These are phyloP conservation scores for Cephus pygmeus DNA, from an alignment of 2,888 invertebrate genomes.

Conservation along the genomic window DNA sequence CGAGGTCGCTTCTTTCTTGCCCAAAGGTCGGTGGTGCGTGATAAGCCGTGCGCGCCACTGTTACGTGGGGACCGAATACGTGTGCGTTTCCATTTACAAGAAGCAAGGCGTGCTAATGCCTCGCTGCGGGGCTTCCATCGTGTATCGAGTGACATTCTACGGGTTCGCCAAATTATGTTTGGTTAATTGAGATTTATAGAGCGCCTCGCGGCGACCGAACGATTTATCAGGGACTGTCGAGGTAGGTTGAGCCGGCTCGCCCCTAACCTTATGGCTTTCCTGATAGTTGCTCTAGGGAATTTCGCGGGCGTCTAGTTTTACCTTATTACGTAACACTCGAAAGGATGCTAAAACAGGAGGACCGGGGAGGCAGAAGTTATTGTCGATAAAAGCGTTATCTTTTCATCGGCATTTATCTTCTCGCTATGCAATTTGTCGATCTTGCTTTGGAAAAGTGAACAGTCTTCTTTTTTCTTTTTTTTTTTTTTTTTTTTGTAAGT, in stretches of 20 bases:
- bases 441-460: no score
- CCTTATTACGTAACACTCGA: not conserved
- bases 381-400: not conserved
- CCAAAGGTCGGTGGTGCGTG: not conserved
- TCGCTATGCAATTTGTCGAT: no score
- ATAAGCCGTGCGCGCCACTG: not conserved
- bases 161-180: conserved; percentile 56
- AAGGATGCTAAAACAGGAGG: not conserved
- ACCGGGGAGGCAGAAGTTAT: not conserved
- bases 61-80: not conserved
- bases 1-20: not conserved
- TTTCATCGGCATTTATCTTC: no score
- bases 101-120: conserved; percentile 38
- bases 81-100: conserved; percentile 1
- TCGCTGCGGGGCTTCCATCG: conserved; percentile 51
- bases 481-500: no score
- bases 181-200: conserved; percentile 43
- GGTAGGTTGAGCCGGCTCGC: not conserved
- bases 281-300: not conserved
- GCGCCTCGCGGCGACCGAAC: not conserved
- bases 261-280: not conserved
- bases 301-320: not conserved
- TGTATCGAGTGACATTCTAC: conserved; percentile 50
- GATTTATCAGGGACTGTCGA: not conserved
- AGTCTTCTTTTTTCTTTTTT: no score